phyloP scores from a whole-genome alignment of 1,140 invertebrate species.

The Drosophila teissieri region DNA sequence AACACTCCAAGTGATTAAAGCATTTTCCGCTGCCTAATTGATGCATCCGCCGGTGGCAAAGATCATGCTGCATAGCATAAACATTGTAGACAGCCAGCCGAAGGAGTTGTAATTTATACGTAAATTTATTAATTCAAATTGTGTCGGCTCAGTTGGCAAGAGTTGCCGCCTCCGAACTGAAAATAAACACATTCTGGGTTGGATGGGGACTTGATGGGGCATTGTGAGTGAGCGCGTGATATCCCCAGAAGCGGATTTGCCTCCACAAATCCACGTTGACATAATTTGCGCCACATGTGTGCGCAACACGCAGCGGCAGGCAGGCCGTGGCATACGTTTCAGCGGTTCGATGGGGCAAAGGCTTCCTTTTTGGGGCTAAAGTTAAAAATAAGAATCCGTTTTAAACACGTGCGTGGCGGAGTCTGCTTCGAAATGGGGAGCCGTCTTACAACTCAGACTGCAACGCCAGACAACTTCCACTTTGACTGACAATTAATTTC shows the following conservation, averaged over 20 bases:
- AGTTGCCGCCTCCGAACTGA: conserved; percentile 21
- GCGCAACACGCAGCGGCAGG: conserved; percentile 35
- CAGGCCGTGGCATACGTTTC: conserved; percentile 48
- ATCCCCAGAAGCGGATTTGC: conserved; percentile 31
- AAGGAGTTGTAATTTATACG: conserved; percentile 59
- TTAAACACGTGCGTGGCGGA: conserved; percentile 66
- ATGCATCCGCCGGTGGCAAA: conserved; percentile 63
- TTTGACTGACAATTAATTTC: conserved; percentile 83
- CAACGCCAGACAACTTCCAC: conserved; percentile 35
- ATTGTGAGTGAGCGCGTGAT: conserved; percentile 12
- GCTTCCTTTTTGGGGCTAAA: conserved; percentile 25
- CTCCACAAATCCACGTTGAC: conserved; percentile 71
- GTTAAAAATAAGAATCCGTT: conserved; percentile 74
- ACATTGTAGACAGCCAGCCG: conserved; percentile 23
- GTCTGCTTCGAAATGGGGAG: not conserved
- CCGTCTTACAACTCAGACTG: conserved; percentile 2
- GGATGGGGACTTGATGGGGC: not conserved
- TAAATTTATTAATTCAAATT: conserved; percentile 76
- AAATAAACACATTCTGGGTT: conserved; percentile 51
- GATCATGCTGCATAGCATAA: conserved; percentile 64
- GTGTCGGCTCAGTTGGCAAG: conserved; percentile 49
- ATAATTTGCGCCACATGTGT: conserved; percentile 76
- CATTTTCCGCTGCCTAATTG: conserved; percentile 65
- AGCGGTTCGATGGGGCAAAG: conserved; percentile 30
- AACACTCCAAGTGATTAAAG: conserved; percentile 57